phyloP scores from a whole-genome alignment of 92 coral and sea anemone genomes.

The Porites lobata region DNA sequence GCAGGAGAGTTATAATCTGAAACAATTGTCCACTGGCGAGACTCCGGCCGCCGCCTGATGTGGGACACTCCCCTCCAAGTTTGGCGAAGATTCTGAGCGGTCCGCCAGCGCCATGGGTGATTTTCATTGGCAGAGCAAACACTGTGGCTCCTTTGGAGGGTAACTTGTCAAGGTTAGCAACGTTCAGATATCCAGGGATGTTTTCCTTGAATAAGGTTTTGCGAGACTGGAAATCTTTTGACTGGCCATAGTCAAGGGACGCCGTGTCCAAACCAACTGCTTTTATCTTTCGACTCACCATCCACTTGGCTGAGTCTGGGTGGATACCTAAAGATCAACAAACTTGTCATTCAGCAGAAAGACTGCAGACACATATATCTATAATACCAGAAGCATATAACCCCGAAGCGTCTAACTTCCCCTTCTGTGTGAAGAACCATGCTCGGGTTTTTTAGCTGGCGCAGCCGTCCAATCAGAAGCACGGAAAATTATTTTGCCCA shows the following conservation, averaged over 20 bases:
- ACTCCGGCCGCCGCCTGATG: too few species aligned
- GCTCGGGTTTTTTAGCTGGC: too few species aligned
- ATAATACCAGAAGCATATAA: too few species aligned
- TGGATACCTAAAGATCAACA: constrained; percentile 22
- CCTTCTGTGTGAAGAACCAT: too few species aligned
- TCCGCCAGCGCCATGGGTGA: constrained; percentile 71
- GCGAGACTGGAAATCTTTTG: constrained; percentile 55
- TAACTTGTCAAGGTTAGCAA: constrained; percentile 69
- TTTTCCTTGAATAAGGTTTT: constrained; percentile 52
- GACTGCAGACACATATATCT: too few species aligned
- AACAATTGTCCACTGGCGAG: too few species aligned
- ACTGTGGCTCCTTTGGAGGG: constrained; percentile 74
- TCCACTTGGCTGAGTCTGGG: constrained; percentile 29
- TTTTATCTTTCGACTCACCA: constrained; percentile 61
- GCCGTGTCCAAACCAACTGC: constrained; percentile 80
- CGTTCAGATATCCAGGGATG: constrained; percentile 72
- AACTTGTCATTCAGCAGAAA: too few species aligned
- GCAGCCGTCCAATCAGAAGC: too few species aligned
- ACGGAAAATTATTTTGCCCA: too few species aligned
- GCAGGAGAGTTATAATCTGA: too few species aligned
- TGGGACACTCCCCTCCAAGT: too few species aligned
- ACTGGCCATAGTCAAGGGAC: constrained; percentile 77
- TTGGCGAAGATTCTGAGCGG: constrained; percentile 76
- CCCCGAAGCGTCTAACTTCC: too few species aligned
- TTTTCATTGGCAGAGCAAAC: constrained; percentile 76